phyloP scores from a whole-genome alignment of 2,888 invertebrate genomes.

The Malacosoma neustria region DNA sequence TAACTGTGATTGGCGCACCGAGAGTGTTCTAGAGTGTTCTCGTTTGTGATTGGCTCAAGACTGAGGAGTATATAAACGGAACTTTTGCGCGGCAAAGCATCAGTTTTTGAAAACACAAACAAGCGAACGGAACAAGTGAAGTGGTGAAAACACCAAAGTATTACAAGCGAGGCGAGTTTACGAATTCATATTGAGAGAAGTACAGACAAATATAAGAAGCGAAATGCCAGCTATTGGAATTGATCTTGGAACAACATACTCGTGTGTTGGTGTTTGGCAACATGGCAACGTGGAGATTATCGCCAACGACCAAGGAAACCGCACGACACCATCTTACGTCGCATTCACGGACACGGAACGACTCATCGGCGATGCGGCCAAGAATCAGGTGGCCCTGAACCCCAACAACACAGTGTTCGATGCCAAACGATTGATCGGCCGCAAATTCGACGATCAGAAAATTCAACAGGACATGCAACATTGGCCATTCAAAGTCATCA shows the following conservation, averaged over 20 bases:
- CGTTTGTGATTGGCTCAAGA: constrained; percentile 27
- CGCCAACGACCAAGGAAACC: constrained; percentile 91
- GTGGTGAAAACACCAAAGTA: constrained; percentile 29
- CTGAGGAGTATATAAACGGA: constrained; percentile 29
- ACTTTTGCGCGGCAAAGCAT: constrained; percentile 40
- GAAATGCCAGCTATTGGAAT: constrained; percentile 61
- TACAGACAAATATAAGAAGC: constrained; percentile 5
- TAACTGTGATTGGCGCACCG: constrained; percentile 29
- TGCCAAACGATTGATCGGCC: constrained; percentile 85
- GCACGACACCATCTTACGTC: constrained; percentile 91
- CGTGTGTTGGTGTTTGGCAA: constrained; percentile 90
- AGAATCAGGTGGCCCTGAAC: constrained; percentile 87
- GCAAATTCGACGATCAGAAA: constrained; percentile 82
- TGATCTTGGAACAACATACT: constrained; percentile 91
- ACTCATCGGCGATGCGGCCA: constrained; percentile 90
- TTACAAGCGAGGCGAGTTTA: constrained; percentile 13
- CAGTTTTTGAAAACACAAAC: constrained; percentile 45
- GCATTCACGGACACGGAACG: constrained; percentile 90
- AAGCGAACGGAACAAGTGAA: constrained; percentile 25
- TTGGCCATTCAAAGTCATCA: constrained; percentile 87
- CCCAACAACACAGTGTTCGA: constrained; percentile 84
- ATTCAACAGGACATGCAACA: constrained; percentile 87
- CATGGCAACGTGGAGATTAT: constrained; percentile 88
- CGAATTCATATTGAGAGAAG: too few relatives aligned
- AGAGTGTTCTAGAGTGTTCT: constrained; percentile 37